Evolutionary conservation across 1,140 invertebrate genomes (phyloP), one percentile per base, ranked within the genome.

Genomic region (Ruditapes philippinarum): DNA sequence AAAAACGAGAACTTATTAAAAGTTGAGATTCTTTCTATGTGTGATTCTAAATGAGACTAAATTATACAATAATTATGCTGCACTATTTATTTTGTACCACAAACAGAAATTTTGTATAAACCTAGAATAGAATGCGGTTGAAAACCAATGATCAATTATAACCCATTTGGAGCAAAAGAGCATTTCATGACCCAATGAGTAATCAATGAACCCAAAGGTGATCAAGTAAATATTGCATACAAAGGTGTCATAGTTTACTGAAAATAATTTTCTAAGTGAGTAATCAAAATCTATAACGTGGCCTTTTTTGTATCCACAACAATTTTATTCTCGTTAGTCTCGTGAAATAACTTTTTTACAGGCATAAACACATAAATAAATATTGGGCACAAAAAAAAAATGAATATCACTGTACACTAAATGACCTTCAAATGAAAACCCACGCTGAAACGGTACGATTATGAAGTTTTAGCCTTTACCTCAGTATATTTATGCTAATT

Each of bases 121-220:
- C n/a, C n/a, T n/a, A n/a, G n/a, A n/a, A n/a, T n/a, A n/a, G n/a
- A n/a, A n/a, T 54, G 51, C 22, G 51, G 51, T 54, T 54, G 11
- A 22, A n/a, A 31, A 65, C 25, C 25, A 36, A 70, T 38, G 33
- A 70, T 70, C 65, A 36, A 70, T 70, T 70, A 38, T 1, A 70
- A 70, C 65, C 38, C 25, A 70, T 5, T 38, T 38, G 36, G 33
- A 38, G 17, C 36, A 70, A 70, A 38, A 4, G 31, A 70, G 65
- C 31, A 70, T 70, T 70, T 70, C 28, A 28, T 36, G 28, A 70
- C 65, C 65, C 65, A 70, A 70, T 70, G 31, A 22, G 65, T 33
- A 70, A 38, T 19, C 12, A 70, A 70, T 70, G 65, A 70, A 70
- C 65, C 31, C 33, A 38, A 70, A 70, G 65, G 9, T 70, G 38